These are phyloP conservation scores for Lydus trimaculatus DNA, from an alignment of 2,888 invertebrate species.

Conservation along the genomic window DNA sequence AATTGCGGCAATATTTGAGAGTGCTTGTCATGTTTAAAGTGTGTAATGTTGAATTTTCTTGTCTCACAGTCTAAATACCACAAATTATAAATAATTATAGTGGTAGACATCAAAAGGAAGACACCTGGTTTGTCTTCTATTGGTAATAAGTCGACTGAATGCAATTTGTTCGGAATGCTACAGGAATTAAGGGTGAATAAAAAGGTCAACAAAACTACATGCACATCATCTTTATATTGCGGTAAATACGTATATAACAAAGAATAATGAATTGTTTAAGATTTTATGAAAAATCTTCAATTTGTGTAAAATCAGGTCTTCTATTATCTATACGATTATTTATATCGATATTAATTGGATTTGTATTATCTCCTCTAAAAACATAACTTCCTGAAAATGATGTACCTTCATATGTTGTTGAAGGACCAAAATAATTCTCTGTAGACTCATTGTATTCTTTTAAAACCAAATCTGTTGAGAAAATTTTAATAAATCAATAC, in stretches of 20 bases:
- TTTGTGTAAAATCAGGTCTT: not conserved
- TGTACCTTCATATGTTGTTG: constrained; percentile 18
- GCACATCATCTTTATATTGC: not conserved
- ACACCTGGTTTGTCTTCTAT: too few species aligned
- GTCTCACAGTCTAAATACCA: not conserved
- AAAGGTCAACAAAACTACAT: not conserved
- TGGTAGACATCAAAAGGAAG: too few species aligned
- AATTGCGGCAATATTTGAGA: not conserved
- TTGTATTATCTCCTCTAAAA: not conserved
- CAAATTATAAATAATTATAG: not conserved
- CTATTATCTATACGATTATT: constrained; percentile 12
- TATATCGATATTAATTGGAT: constrained; percentile 16
- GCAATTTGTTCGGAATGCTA: not conserved
- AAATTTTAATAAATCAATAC: not conserved
- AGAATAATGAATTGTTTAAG: not conserved
- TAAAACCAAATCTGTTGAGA: constrained; percentile 23
- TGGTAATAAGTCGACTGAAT: too few species aligned
- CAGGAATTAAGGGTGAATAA: not conserved
- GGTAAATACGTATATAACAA: not conserved
- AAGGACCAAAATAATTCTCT: constrained; percentile 21
- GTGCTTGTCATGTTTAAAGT: too few species aligned
- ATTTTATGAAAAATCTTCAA: constrained; percentile 19
- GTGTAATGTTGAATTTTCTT: too few species aligned
- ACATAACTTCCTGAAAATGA: constrained; percentile 21
- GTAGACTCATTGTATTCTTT: constrained; percentile 13